phyloP scores from a whole-genome alignment of 2,888 invertebrate genomes.

The Spodoptera picta region DNA sequence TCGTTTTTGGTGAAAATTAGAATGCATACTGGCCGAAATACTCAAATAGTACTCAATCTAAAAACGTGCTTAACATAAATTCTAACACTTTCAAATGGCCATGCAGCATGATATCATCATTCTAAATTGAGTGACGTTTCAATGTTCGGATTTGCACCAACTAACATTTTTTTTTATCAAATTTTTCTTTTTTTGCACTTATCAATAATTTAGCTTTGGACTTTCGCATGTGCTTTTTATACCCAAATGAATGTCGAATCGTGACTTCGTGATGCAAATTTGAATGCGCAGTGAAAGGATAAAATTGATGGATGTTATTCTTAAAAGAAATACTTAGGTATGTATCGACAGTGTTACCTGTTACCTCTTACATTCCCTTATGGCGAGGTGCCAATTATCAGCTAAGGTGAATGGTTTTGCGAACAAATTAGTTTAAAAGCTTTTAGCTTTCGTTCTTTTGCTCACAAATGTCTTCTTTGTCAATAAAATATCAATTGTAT shows the following conservation, averaged over 20 bases:
- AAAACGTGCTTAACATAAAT: no score
- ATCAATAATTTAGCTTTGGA: constrained; percentile 12
- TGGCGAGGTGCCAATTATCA: constrained; percentile 6
- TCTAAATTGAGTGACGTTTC: no score
- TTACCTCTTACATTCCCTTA: constrained; percentile 14
- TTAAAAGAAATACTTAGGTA: constrained; percentile 25
- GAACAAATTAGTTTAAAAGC: neutral
- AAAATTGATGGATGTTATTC: constrained; percentile 27
- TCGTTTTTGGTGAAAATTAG: no score
- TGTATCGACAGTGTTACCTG: constrained; percentile 11
- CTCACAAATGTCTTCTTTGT: no score
- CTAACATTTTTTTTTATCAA: no score
- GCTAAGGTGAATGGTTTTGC: neutral
- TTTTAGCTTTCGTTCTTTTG: neutral
- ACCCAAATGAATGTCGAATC: neutral
- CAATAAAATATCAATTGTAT: no score
- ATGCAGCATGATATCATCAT: no score
- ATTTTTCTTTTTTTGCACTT: constrained; percentile 3
- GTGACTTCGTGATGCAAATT: constrained; percentile 7
- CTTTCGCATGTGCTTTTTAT: constrained; percentile 23
- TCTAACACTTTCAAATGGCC: no score
- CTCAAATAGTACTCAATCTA: no score
- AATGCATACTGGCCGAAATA: no score
- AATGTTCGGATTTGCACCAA: no score
- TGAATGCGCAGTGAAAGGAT: constrained; percentile 38